Evolutionary conservation across 2,888 invertebrate genomes (phyloP), one percentile per base, ranked within the genome.

Genomic region (Timema cristinae): DNA sequence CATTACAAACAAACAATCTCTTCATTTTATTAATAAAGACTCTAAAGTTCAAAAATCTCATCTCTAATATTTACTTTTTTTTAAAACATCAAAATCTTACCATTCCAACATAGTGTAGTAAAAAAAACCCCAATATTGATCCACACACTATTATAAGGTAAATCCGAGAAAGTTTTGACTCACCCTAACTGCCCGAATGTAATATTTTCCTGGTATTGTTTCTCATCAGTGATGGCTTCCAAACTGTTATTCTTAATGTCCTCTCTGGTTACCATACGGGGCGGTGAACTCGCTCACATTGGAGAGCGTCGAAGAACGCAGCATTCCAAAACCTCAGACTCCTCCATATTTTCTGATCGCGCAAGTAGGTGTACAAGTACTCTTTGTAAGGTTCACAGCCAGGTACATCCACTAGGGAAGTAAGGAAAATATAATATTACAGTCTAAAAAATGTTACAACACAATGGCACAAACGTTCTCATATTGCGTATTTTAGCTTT

Each of bases 251-350:
- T 73, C 8, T 67, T 66, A 13, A 76, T 67, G 70, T 76, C 76
- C 52, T 77, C 81, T 80, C 82, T 80, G 8, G 83, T 83, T 66
- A 80, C 80, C 68, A 86, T n/a, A n/a, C 84, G 2, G 87, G 86
- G 74, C 86, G 83, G 74, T 87, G 85, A 7, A 88, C 87, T 74
- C 89, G 82, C 79, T 91, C 90, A 76, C 86, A 85, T 78, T 90
- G 90, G 47, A 91, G 84, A 2, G 90, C 87, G 75, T 91, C 90
- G 79, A 88, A 89, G 81, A 90, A 90, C 11, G 90, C 89, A 0
- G 90, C 89, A 78, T 90, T 90, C 91, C 91, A 91, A 81, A 91
- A 91, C 67, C 89, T 83, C 75, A 89, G 81, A 0, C 88, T 88
- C 76, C 87, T 87, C 90, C 91, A 91, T 75, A 91, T 89, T 6